Evolutionary conservation across 1,140 invertebrate species (phyloP), one percentile per base, ranked within the genome.

Genomic region (Eupeodes corollae): DNA sequence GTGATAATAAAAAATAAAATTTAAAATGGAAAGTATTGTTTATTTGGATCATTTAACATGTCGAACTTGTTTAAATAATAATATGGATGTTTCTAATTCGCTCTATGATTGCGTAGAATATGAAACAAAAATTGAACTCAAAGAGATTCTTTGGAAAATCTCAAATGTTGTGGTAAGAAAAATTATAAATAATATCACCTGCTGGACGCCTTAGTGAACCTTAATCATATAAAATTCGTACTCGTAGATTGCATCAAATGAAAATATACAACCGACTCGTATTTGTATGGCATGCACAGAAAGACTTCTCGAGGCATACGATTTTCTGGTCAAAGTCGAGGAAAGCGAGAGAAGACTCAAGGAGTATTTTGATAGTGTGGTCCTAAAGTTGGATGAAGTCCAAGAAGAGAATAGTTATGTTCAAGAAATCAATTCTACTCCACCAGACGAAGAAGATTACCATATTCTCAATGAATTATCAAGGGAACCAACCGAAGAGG

Each of bases 41-140:
- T 26, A 26, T 26, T 26, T 26, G 21, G 21, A 26, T 26, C 3
- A 26, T 26, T 26, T 26, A 8, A 53, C 50, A 2, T 63, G 61
- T 45, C 57, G 58, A 12, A 53, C 55, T 35, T 63, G 61, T 18
- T 48, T 63, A 32, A 39, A 58, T 40, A 45, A 47, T 26, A 26
- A 26, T 10, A 21, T 8, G 41, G 46, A 14, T 15, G 49, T 9
- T 48, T 50, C 26, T 52, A 63, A 44, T 33, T 53, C 59, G 16
- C 46, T 63, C 13, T 35, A 42, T 19, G 61, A 63, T 41, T 52
- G 56, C 41, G 57, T 63, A 21, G 52, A 61, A 37, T 63, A 52
- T 45, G 61, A 58, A 39, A 49, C 51, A 14, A 26, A 49, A 32
- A 34, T 59, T 35, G 51, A 58, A 35, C 33, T 63, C n/a, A 52